Evolutionary conservation across 2,888 invertebrate species (phyloP).

Genomic region (Atethmia centrago): DNA sequence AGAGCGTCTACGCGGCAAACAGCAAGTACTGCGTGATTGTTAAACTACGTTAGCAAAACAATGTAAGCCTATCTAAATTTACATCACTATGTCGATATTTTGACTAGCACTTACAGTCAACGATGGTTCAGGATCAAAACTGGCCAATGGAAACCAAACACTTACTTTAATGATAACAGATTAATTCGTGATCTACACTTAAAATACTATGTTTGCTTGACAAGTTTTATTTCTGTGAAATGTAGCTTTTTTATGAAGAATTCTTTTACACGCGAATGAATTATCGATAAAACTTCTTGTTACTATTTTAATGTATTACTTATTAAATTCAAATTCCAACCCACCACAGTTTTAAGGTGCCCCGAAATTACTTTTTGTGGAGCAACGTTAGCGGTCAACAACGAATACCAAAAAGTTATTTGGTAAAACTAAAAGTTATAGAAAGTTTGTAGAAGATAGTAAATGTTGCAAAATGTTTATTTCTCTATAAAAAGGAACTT

Average conservation of each 20-base stretch:
- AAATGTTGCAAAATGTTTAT: no score
- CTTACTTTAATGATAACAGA: slow-evolving; percentile 30
- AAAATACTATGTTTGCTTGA: slow-evolving; percentile 34
- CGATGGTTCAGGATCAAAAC: slow-evolving; percentile 71
- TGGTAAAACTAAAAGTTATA: no score
- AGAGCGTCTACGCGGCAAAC: slow-evolving; percentile 46
- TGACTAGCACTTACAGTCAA: slow-evolving; percentile 83
- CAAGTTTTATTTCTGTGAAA: slow-evolving; percentile 16
- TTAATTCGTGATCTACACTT: slow-evolving; percentile 43
- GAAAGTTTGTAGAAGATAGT: no score
- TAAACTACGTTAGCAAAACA: slow-evolving; percentile 74
- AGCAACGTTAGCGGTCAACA: no score
- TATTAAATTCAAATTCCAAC: slow-evolving; percentile 26
- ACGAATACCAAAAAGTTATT: no score
- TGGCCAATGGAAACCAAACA: slow-evolving; percentile 49
- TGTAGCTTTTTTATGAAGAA: slow-evolving; percentile 2
- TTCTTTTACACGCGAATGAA: slow-evolving; percentile 15
- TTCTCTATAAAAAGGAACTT: no score
- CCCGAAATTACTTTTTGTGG: no score
- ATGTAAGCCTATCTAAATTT: slow-evolving; percentile 79
- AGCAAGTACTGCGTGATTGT: slow-evolving; percentile 52
- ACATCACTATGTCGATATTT: slow-evolving; percentile 81
- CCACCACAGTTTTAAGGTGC: slow-evolving; percentile 21
- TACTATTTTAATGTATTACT: slow-evolving; percentile 9
- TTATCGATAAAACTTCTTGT: background rate